A percentile compares a stretch with the other conserved stretches of the same genome.
Conservation (phyloP, 2,797 vertebrate species). For the Microctenopoma stevenorrisi region DNA sequence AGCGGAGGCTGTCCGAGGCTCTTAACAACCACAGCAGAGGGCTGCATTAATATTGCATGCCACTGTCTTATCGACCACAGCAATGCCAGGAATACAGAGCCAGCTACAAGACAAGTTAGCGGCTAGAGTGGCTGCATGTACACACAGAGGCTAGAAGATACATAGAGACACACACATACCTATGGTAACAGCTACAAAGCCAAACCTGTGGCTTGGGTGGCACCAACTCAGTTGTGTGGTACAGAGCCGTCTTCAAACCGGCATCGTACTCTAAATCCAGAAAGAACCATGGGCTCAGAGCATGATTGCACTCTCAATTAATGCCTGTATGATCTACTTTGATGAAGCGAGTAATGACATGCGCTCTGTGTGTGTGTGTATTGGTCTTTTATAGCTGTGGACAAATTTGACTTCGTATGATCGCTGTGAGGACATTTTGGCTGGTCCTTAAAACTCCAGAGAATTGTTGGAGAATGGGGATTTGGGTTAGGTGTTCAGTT, state of each 20-base stretch:
- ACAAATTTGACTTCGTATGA: background rate
- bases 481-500: background rate
- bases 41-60: constrained; percentile 84
- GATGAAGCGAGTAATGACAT: constrained; percentile 74
- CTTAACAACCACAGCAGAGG: constrained; percentile 80
- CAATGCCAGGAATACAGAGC: constrained; percentile 80
- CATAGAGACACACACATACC: constrained; percentile 1
- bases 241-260: constrained; percentile 2
- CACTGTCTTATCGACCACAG: constrained; percentile 80
- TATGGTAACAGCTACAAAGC: constrained; percentile 33
- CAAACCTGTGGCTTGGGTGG: constrained; percentile 50
- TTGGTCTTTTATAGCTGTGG: background rate
- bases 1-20: constrained; percentile 71
- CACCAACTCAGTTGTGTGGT: constrained; percentile 36
- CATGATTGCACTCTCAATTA: constrained; percentile 83
- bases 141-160: constrained; percentile 43
- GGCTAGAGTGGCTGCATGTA: constrained; percentile 62
- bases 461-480: background rate
- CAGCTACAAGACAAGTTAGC: constrained; percentile 73
- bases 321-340: constrained; percentile 78
- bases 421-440: background rate
- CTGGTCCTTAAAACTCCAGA: background rate
- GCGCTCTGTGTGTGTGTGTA: constrained; percentile 30
- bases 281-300: constrained; percentile 77
- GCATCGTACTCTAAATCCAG: background rate